phyloP scores from a whole-genome alignment of 1,140 invertebrate genomes.

The Procambarus virginalis region DNA sequence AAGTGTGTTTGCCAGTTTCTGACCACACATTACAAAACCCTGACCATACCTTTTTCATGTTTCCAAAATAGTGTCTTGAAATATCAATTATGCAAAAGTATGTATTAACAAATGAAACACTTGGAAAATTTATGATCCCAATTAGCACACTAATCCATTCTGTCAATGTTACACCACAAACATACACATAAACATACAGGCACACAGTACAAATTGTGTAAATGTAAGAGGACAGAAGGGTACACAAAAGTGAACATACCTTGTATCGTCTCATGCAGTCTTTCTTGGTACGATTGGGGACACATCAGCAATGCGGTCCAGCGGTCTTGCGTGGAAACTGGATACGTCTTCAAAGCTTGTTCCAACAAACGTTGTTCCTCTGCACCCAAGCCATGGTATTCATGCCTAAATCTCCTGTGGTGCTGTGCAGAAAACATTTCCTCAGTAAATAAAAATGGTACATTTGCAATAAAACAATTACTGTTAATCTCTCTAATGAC shows the following conservation, averaged over 20 bases:
- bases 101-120: too few species aligned
- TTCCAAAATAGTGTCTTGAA: too few species aligned
- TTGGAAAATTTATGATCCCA: too few species aligned
- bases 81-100: too few species aligned
- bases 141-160: too few species aligned
- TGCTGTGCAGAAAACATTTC: slow-evolving; percentile 20
- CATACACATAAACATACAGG: not conserved
- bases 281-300: slow-evolving; percentile 94
- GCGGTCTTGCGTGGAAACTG: slow-evolving; percentile 86
- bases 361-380: slow-evolving; percentile 96
- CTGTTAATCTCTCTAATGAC: too few species aligned
- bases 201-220: not conserved
- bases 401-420: slow-evolving; percentile 67
- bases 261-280: slow-evolving; percentile 98
- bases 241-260: slow-evolving; percentile 73
- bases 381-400: slow-evolving; percentile 83
- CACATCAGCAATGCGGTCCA: slow-evolving; percentile 96
- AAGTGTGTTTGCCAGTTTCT: too few species aligned
- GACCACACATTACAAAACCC: too few species aligned
- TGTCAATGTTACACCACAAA: too few species aligned
- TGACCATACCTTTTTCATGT: too few species aligned
- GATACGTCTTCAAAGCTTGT: slow-evolving; percentile 96
- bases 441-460: not conserved
- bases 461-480: too few species aligned
- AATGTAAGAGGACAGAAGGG: not conserved